Conservation (phyloP, 2,888 invertebrate genomes). For the Lepidochitona cinerea region DNA sequence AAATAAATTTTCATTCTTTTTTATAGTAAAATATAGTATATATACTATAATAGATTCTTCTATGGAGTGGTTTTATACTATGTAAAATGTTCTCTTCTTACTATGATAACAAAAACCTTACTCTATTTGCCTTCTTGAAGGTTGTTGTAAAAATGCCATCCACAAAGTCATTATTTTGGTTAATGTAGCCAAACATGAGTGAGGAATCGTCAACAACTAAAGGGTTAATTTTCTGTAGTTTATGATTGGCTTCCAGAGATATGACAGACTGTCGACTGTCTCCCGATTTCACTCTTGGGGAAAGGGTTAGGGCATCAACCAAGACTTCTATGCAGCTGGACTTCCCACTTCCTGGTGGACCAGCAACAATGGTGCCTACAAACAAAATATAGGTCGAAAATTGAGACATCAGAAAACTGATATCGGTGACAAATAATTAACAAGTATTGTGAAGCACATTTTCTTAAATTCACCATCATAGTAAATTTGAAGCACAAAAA, state of each 20-base stretch:
- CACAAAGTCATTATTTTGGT: slow-evolving; percentile 67
- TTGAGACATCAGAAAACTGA: too few relatives aligned
- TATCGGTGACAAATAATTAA: too few relatives aligned
- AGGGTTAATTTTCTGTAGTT: slow-evolving; percentile 67
- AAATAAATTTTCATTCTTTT: too few relatives aligned
- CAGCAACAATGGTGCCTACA: slow-evolving; percentile 68
- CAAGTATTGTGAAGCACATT: too few relatives aligned
- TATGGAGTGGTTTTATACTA: too few relatives aligned
- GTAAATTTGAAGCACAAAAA: too few relatives aligned
- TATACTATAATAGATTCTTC: too few relatives aligned
- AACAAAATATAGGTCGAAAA: too few relatives aligned
- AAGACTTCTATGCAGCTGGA: slow-evolving; percentile 66
- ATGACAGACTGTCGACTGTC: slow-evolving; percentile 37
- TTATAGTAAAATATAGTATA: too few relatives aligned
- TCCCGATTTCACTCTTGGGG: slow-evolving; percentile 48
- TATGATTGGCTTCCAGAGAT: slow-evolving; percentile 61
- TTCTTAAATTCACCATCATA: too few relatives aligned
- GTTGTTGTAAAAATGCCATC: slow-evolving; percentile 70
- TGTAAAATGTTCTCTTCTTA: too few relatives aligned
- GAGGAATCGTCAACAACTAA: slow-evolving; percentile 66
- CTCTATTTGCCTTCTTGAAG: slow-evolving; percentile 68
- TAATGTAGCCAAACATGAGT: slow-evolving; percentile 67
- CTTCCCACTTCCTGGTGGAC: slow-evolving; percentile 69
- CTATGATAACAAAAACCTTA: slow-evolving; percentile 30
- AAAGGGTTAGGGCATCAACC: slow-evolving; percentile 63